Evolutionary conservation across 2,888 invertebrate species (phyloP).

Genomic region (Ennomos quercinarius): DNA sequence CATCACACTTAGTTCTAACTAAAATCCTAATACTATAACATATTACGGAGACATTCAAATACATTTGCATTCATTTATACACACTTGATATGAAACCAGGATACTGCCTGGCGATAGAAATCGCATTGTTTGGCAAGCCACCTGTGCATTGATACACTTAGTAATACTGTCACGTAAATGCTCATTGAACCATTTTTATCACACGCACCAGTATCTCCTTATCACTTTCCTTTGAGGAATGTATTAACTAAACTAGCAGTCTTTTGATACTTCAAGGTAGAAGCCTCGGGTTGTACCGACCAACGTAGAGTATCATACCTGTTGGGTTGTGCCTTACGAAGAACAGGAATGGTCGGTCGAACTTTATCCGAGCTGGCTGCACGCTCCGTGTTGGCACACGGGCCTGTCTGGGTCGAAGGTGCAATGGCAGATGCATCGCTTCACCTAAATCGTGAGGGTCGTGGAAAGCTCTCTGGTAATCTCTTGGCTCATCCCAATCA

Average conservation of each 20-base stretch:
- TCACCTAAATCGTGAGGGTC: slow-evolving; percentile 86
- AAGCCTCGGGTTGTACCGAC: slow-evolving; percentile 93
- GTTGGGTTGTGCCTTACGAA: slow-evolving; percentile 96
- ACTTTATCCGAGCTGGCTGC: slow-evolving; percentile 89
- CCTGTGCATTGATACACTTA: slow-evolving; percentile 68
- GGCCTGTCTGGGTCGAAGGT: slow-evolving; percentile 89
- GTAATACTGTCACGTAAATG: slow-evolving; percentile 84
- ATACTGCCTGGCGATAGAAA: slow-evolving; percentile 38
- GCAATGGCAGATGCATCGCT: slow-evolving; percentile 87
- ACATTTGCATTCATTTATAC: slow-evolving; percentile 64
- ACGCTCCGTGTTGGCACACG: slow-evolving; percentile 88
- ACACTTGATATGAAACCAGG: slow-evolving; percentile 66
- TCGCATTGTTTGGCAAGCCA: slow-evolving; percentile 47
- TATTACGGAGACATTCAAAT: slow-evolving; percentile 60
- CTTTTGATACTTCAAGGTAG: slow-evolving; percentile 87
- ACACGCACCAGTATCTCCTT: slow-evolving; percentile 74
- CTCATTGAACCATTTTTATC: slow-evolving; percentile 73
- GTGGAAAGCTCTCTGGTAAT: slow-evolving; percentile 89
- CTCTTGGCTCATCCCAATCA: slow-evolving; percentile 84
- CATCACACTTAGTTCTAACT: slow-evolving; percentile 47
- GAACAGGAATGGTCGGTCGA: slow-evolving; percentile 95
- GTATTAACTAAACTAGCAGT: slow-evolving; percentile 79
- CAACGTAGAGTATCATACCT: slow-evolving; percentile 95
- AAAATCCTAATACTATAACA: slow-evolving; percentile 54
- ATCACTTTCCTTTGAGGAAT: slow-evolving; percentile 81